Base-by-base conservation (phyloP, 2,797 vertebrate genomes). In the Myotis findleyi region DNA sequence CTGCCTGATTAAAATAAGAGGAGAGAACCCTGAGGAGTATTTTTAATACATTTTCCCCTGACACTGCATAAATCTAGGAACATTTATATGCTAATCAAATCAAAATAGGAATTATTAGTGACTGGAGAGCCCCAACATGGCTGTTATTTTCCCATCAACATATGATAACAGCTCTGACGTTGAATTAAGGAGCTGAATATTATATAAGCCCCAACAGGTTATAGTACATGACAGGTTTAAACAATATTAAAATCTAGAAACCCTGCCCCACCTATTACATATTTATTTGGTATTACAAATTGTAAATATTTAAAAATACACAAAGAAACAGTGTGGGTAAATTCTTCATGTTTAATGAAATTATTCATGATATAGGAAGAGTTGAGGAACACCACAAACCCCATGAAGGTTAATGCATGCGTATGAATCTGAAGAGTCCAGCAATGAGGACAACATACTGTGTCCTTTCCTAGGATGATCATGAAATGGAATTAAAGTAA, bases 371-470 rank as follows among this genome's bases (percentile, higher is more conserved):
- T 98, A 98, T 98, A 98, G 97, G 97, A 98, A 98, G 98, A 98
- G 97, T 96, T 44, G 53, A 97, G 95, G 97, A 97, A 97, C 97
- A 98, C 98, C 98, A 98, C 98, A 98, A 98, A 98, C 98, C 98
- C 97, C 82, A 98, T 97, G 98, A 98, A 98, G 98, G 98, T 98
- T 98, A 98, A 98, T 98, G 96, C 98, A 98, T 98, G 98, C 98
- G 0, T 95, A 97, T 97, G 95, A 98, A 98, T 98, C 95, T 97
- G 96, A 97, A 97, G 87, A 97, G 91, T 89, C 93, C 91, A 96
- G 87, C 68, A 95, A 95, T 93, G 49, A 97, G 20, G 83, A 88
- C 91, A 98, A 93, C 97, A 97, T 59, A 68, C 92, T 93, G 82
- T 95, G 97, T 97, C 97, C 98, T 98, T 98, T 96, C 89, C 84